Conservation (phyloP, 2,797 vertebrate species). For the Sebastes elongatus region DNA sequence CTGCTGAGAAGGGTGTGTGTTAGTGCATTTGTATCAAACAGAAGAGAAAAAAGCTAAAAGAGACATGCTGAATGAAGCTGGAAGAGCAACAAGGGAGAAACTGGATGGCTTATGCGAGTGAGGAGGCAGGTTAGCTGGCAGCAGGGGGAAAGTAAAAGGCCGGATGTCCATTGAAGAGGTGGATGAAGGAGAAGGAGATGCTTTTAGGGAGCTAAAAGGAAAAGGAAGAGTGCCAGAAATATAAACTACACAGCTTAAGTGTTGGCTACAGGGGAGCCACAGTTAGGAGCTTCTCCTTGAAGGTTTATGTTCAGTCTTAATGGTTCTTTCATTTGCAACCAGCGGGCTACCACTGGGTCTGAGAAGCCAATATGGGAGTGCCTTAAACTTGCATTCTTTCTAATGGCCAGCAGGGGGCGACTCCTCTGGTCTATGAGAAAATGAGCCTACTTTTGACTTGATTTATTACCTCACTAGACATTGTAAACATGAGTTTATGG, state of each 20-base stretch:
- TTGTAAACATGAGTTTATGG: too few relatives aligned
- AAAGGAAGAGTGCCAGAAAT: constrained; percentile 22
- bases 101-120: constrained; percentile 24
- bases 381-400: too few relatives aligned
- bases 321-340: constrained; percentile 13
- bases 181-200: constrained; percentile 26
- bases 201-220: constrained; percentile 26
- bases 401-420: too few relatives aligned
- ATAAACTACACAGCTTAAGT: not conserved
- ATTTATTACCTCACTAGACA: too few relatives aligned
- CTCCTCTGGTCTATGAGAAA: too few relatives aligned
- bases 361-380: too few relatives aligned
- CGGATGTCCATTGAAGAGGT: constrained; percentile 20
- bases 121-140: constrained; percentile 40
- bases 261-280: constrained; percentile 15
- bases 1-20: not conserved
- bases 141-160: constrained; percentile 24
- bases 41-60: not conserved
- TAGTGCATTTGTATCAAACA: not conserved
- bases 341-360: too few relatives aligned
- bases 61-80: constrained; percentile 36
- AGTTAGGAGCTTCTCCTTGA: constrained; percentile 1
- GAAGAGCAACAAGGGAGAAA: constrained; percentile 40
- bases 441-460: too few relatives aligned
- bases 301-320: constrained; percentile 1